Base-by-base conservation (phyloP, 2,113 vertebrate species). In the Fulica atra region DNA sequence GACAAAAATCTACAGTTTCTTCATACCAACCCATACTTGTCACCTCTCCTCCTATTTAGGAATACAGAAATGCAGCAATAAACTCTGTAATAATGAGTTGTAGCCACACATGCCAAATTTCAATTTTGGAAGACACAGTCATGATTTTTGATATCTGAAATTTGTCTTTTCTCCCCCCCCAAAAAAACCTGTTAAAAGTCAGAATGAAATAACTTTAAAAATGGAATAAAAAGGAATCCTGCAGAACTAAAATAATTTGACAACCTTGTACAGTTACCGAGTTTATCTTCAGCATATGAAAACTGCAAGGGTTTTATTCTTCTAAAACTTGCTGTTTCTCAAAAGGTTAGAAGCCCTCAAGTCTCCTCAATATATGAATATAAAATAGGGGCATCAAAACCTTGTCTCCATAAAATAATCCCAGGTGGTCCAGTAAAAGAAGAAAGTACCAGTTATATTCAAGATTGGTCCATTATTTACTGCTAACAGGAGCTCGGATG, bases 381-480 rank as follows among this genome's bases (percentile, higher is more conserved):
- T 4, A 68, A 73, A 88, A 33, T 0, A 82, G n/a, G 4, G 3
- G 13, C 14, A 48, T 17, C 48, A 82, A 68, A 86, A 40, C 7
- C n/a, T 31, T 23, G 29, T 16, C 36, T 63, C 53, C 59, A 56
- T 60, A 9, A 72, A 83, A 31, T 2, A 57, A 54, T 20, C n/a
- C 48, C 51, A 17, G 74, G 33, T 33, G 48, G 28, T 25, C 16
- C 51, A 83, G n/a, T 29, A 76, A 61, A 69, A 66, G 24, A 18
- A 21, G 16, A 21, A 73, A 3, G 51, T 5, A 59, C 15, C 19
- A 19, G 25, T 40, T 13, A 18, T 42, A 78, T 20, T 69, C 28
- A 29, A 51, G 26, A 10, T 42, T 0, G 6, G 18, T 20, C 40
- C 0, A 0, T 50, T 48, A 36, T 1, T 26, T 31, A 33, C 21